Conservation (phyloP, 1,140 invertebrate species). For the Euura saliciscinereae region DNA sequence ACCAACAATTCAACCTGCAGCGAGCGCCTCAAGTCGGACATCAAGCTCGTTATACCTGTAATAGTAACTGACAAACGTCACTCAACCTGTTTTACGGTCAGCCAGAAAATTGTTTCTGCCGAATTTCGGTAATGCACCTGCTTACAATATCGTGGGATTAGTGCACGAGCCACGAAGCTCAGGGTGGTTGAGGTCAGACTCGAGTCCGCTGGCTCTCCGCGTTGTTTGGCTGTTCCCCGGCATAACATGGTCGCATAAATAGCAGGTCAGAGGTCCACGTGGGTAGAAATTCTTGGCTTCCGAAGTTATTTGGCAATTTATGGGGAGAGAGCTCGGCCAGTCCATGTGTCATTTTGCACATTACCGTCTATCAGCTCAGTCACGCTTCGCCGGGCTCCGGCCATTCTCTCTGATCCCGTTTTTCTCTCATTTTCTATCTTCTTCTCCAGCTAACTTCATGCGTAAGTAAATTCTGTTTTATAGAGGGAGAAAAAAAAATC, state of each 20-base stretch:
- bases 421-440: background rate
- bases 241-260: background rate
- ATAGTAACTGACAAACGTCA: no score
- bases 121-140: no score
- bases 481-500: no score
- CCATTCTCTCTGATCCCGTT: slow-evolving; percentile 9
- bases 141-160: no score
- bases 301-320: slow-evolving; percentile 46
- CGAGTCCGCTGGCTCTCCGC: no score
- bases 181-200: no score
- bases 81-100: no score
- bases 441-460: background rate
- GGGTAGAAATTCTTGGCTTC: slow-evolving; percentile 40
- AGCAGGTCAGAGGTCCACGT: background rate
- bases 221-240: background rate
- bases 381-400: slow-evolving; percentile 16
- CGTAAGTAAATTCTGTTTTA: no score
- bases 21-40: background rate
- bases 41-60: background rate
- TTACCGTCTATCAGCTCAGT: slow-evolving; percentile 31
- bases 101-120: no score
- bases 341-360: slow-evolving; percentile 48
- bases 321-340: slow-evolving; percentile 43
- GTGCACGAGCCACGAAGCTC: no score
- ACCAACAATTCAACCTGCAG: background rate